Evolutionary conservation across 2,888 invertebrate species (phyloP), one percentile per base, ranked within the genome.

Genomic region (Prenolepis imparis): DNA sequence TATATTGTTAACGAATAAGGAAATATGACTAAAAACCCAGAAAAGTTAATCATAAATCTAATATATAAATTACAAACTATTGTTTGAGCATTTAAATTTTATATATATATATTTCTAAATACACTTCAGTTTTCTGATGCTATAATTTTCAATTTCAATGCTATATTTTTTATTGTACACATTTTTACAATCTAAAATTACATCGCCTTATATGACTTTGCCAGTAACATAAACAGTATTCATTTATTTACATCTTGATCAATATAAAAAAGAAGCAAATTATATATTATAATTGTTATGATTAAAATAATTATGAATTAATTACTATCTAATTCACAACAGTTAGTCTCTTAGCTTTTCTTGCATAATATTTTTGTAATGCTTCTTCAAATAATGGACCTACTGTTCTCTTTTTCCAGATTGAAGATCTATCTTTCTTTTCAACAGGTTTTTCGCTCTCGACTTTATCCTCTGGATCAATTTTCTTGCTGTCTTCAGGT

Each of bases 401-500:
- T 21, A 98, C 96, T 41, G 98, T 98, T 90, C 98, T 96, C 92
- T 98, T 98, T 91, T 97, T 96, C 98, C 98, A 98, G 91, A 98
- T 97, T 92, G 97, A 96, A 84, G 87, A 92, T 82, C 59, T 75
- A 28, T 87, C 85, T 41, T 63, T 91, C 77, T 78, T 84, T 57
- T 84, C 83, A 67, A 77, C 44, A 73, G 59, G 24, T 39, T 82
- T 74, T 21, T 28, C 39, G 18, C 70, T 78, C 12, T 89, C 75
- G 24, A 44, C 3, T 57, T 75, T 63, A 44, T 70, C 32, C 70
- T 86, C 70, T 36, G 36, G 0, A 67, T 81, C 61, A 39, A 36
- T 32, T 44, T 55, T 57, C 48, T 88, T 57, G 12, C 36, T 28
- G 21, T 83, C 59, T 18, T 24, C 32, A 44, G 39, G 3, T 59